phyloP scores from a whole-genome alignment of 2,113 vertebrate genomes.

The Ciconia stormi region DNA sequence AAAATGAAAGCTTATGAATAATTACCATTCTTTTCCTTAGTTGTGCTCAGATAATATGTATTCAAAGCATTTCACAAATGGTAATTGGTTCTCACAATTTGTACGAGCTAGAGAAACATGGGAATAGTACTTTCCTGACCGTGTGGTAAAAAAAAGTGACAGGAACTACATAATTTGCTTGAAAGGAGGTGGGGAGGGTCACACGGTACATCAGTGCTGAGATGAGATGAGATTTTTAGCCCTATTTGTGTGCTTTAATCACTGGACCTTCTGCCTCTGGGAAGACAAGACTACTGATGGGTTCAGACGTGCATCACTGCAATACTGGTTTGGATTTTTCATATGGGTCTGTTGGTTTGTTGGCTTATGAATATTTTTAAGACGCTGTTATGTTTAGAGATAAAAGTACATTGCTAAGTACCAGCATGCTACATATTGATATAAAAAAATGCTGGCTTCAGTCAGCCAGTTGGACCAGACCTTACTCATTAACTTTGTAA shows the following conservation, averaged over 20 bases:
- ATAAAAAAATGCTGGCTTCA: neutral
- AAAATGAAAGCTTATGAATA: slow-evolving; percentile 13
- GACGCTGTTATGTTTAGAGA: neutral
- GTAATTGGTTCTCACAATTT: neutral
- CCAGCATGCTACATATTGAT: neutral
- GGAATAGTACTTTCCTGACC: neutral
- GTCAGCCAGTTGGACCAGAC: neutral
- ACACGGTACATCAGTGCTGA: neutral
- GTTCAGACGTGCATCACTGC: neutral
- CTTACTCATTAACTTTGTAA: slow-evolving; percentile 14
- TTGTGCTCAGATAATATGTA: neutral
- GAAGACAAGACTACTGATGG: neutral
- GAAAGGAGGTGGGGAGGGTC: neutral
- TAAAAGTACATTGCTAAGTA: neutral
- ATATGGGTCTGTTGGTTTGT: neutral
- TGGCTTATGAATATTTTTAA: neutral
- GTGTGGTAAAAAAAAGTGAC: neutral
- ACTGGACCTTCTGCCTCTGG: neutral
- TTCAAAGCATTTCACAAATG: neutral
- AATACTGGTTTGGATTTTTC: neutral
- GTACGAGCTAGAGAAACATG: neutral
- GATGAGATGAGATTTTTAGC: neutral
- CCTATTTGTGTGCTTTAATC: neutral
- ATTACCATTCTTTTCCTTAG: neutral
- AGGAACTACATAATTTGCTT: neutral